Evolutionary conservation across 2,113 vertebrate genomes (phyloP).

Genomic region (Panthera uncia): DNA sequence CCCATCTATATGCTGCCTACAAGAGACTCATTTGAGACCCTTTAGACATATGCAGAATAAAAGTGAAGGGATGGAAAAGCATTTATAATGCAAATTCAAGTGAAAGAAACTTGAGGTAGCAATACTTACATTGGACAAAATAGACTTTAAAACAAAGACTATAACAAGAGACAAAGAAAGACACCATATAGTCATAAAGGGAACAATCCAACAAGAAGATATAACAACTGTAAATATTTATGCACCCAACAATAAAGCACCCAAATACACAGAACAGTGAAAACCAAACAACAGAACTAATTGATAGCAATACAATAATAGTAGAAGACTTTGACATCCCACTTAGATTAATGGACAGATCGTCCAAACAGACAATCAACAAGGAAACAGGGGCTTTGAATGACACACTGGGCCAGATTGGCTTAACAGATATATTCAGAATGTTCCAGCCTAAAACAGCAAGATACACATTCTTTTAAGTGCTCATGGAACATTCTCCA

Average conservation of each 20-base stretch:
- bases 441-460: not conserved
- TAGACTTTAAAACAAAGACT: not conserved
- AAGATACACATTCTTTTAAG: not conserved
- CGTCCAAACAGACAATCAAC: not conserved
- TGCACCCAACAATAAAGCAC: too few species aligned
- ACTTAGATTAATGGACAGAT: too few species aligned
- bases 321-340: too few species aligned
- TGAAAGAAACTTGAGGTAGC: not conserved
- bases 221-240: too few species aligned
- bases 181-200: not conserved
- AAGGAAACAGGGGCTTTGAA: not conserved
- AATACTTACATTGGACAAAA: not conserved
- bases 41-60: not conserved
- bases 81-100: not conserved
- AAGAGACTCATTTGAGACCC: not conserved
- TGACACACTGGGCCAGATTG: not conserved
- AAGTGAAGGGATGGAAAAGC: not conserved
- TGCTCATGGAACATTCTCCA: not conserved
- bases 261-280: too few species aligned
- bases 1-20: not conserved
- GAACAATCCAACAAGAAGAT: not conserved
- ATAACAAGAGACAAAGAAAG: not conserved
- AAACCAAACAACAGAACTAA: too few species aligned
- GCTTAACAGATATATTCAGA: not conserved
- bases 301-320: too few species aligned